Evolutionary conservation across 2,797 vertebrate genomes (phyloP).

Genomic region (Diplodus puntazzo): DNA sequence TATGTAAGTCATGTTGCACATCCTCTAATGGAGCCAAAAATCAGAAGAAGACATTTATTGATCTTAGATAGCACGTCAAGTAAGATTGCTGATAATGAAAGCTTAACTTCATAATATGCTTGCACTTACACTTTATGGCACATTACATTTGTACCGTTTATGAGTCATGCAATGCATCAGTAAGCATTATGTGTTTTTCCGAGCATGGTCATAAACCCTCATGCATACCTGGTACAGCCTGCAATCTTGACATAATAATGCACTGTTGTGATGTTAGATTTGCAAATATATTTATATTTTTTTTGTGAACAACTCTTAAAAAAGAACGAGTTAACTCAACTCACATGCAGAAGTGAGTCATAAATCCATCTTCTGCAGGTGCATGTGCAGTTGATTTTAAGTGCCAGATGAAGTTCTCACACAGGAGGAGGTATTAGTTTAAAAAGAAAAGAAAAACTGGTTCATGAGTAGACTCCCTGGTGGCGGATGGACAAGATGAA

Average conservation of each 20-base stretch:
- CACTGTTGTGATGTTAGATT: too few species aligned
- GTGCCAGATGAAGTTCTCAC: too few species aligned
- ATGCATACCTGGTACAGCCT: background rate
- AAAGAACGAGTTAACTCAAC: too few species aligned
- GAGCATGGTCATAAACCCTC: slow-evolving; percentile 4
- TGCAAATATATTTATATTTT: too few species aligned
- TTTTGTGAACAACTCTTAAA: too few species aligned
- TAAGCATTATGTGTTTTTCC: background rate
- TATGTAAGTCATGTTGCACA: slow-evolving; percentile 1
- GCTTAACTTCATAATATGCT: slow-evolving; percentile 9
- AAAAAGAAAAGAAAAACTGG: too few species aligned
- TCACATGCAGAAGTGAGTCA: too few species aligned
- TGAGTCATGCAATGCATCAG: slow-evolving; percentile 16
- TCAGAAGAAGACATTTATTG: slow-evolving; percentile 9
- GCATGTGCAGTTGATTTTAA: too few species aligned
- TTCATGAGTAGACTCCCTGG: too few species aligned
- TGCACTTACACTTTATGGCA: slow-evolving; percentile 18
- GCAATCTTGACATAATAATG: background rate
- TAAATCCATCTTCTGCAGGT: too few species aligned
- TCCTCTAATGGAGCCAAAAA: background rate
- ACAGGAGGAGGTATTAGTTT: too few species aligned
- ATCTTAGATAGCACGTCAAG: slow-evolving; percentile 2
- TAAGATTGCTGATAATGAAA: slow-evolving; percentile 4
- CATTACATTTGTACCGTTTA: slow-evolving; percentile 13
- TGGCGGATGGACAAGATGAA: too few species aligned